Evolutionary conservation across 2,113 vertebrate genomes (phyloP), one percentile per base, ranked within the genome.

Genomic region (Hoplias malabaricus): DNA sequence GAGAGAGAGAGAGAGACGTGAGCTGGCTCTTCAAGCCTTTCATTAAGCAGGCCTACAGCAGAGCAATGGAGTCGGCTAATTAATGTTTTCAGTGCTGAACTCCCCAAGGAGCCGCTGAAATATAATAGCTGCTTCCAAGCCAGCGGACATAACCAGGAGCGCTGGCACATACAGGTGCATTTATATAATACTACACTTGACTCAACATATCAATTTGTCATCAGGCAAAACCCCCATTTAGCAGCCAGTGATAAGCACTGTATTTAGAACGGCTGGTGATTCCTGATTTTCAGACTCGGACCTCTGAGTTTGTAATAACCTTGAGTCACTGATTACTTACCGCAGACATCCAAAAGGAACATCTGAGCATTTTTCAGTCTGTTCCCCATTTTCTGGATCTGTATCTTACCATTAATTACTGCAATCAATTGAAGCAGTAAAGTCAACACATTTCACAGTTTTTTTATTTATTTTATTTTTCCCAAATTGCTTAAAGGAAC

Each of bases 61-160:
- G 29, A n/a, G 33, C 29, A 27, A 21, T 53, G 54, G 31, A 27
- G 54, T 53, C 40, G 14, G 56, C 67, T 78, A 78, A 78, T 78
- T 42, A 70, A 70, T 78, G 75, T 70, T 70, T 78, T 78, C 66
- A 53, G 56, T 38, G 48, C 75, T 14, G 6, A 40, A 33, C 75
- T 50, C 67, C 75, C 56, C 0, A 10, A 70, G 75, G 67, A 78
- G 42, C 40, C 34, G 42, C 56, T 25, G 67, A 31, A 70, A 53
- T 5, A 21, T 70, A 70, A 70, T 70, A 68, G 67, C 54, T 43
- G 54, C 31, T 48, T 70, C 67, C 42, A 77, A 31, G 23, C 65
- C 36, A 21, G 46, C 6, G 38, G 36, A 33, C 36, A 10, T n/a
- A 3, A 12, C 19, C 7, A 12, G 59, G 40, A n/a, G 6, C 67